These are phyloP conservation scores for Phenganax marumi DNA, from an alignment of 92 coral and sea anemone species.

Conservation along the genomic window DNA sequence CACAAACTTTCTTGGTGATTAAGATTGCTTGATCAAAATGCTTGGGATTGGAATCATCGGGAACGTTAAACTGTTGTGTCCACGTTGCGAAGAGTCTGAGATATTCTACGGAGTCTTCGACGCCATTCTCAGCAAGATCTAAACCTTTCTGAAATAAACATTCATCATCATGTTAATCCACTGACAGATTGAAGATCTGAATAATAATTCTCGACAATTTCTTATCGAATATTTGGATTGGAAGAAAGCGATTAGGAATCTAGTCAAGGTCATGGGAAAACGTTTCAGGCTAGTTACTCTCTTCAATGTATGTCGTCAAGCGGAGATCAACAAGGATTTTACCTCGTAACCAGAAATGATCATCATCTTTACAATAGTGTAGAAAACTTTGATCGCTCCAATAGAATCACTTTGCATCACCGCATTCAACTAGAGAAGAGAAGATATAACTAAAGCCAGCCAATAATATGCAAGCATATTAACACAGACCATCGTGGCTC, in stretches of 20 bases:
- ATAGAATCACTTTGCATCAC: constrained; percentile 56
- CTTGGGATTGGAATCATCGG: constrained; percentile 11
- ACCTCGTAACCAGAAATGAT: constrained; percentile 71
- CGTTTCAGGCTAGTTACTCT: too few species aligned
- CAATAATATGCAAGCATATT: too few species aligned
- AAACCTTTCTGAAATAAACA: constrained; percentile 59
- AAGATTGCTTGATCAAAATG: constrained; percentile 37
- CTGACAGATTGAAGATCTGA: too few species aligned
- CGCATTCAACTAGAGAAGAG: constrained; percentile 22
- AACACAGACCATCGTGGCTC: too few species aligned
- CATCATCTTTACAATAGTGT: constrained; percentile 71
- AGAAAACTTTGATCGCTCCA: constrained; percentile 62
- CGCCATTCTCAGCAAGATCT: constrained; percentile 41
- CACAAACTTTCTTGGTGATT: constrained; percentile 64
- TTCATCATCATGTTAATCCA: background rate
- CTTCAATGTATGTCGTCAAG: too few species aligned
- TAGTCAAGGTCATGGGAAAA: too few species aligned
- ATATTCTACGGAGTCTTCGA: background rate
- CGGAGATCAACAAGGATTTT: constrained; percentile 18
- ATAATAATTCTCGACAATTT: background rate
- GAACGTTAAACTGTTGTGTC: constrained; percentile 1
- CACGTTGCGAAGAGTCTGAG: constrained; percentile 3
- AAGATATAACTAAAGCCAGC: background rate
- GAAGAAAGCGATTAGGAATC: background rate
- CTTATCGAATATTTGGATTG: background rate